phyloP scores from a whole-genome alignment of 2,113 vertebrate species.

The Phycodurus eques region DNA sequence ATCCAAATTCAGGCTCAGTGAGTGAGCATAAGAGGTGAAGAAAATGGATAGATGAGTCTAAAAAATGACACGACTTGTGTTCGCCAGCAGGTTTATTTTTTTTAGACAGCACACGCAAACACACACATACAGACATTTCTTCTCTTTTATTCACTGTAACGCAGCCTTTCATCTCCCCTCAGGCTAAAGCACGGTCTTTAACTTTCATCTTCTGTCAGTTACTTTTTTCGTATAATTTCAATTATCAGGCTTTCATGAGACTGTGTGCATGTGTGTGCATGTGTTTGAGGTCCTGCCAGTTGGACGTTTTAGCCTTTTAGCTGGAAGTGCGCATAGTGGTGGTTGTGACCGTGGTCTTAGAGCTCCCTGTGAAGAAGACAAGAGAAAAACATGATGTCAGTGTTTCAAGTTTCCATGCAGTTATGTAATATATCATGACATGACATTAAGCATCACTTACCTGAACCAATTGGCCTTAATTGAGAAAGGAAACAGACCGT shows the following conservation, averaged over 20 bases:
- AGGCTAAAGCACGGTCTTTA: constrained; percentile 3
- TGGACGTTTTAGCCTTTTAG: constrained; percentile 43
- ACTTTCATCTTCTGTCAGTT: background rate
- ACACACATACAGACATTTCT: constrained; percentile 12
- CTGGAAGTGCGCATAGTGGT: constrained; percentile 60
- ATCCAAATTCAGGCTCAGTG: constrained; percentile 14
- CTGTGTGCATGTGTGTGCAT: constrained; percentile 42
- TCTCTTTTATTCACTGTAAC: constrained; percentile 11
- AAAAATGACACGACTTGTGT: constrained; percentile 32
- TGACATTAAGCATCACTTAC: constrained; percentile 36
- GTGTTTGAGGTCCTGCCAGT: constrained; percentile 50
- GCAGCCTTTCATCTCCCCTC: background rate
- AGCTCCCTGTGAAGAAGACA: constrained; percentile 56
- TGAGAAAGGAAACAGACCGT: constrained; percentile 3
- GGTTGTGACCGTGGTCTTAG: constrained; percentile 54
- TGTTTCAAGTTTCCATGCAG: constrained; percentile 5
- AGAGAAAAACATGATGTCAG: constrained; percentile 1
- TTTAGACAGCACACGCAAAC: constrained; percentile 42
- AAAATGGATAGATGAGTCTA: constrained; percentile 1
- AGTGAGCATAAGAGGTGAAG: no score
- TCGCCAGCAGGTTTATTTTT: constrained; percentile 65
- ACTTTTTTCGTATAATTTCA: constrained; percentile 24
- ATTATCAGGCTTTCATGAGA: constrained; percentile 33
- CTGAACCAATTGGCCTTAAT: constrained; percentile 46
- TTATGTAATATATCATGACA: background rate